Percentiles rank a stretch among this genome's conserved stretches.
Evolutionary conservation across 2,797 vertebrate genomes (phyloP).

Genomic region (Sitta carolinensis): DNA sequence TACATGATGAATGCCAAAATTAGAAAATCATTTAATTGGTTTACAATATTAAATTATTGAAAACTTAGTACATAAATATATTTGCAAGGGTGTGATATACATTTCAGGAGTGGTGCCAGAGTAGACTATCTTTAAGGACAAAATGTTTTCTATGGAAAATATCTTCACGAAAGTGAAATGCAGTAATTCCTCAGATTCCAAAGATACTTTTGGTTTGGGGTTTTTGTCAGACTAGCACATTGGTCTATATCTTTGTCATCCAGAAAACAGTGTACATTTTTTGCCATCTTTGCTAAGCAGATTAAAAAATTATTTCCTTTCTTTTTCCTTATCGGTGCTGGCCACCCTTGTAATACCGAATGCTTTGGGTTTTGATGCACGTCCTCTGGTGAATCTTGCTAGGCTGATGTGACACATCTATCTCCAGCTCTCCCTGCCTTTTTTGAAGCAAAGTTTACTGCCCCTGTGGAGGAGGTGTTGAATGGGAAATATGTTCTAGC

Average conservation of each 20-base stretch:
- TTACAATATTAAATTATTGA: not conserved
- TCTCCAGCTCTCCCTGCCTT: not conserved
- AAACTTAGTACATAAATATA: not conserved
- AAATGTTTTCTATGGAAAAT: not conserved
- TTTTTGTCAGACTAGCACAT: not conserved
- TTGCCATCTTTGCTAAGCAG: not conserved
- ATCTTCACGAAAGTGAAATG: not conserved
- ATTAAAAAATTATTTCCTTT: not conserved
- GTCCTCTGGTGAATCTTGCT: not conserved
- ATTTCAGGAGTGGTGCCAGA: not conserved
- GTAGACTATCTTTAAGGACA: not conserved
- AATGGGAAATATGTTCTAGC: not conserved
- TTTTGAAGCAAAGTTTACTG: not conserved
- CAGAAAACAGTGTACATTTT: not conserved
- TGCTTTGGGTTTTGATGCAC: not conserved
- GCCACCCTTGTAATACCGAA: not conserved
- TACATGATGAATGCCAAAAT: not conserved
- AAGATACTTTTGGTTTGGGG: not conserved
- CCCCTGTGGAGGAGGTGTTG: not conserved
- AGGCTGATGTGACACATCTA: not conserved
- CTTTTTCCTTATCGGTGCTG: not conserved
- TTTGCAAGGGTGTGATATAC: not conserved
- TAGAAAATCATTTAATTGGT: not conserved
- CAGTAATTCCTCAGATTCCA: not conserved
- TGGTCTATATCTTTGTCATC: not conserved